Evolutionary conservation across 23 tunicate genomes (phyloP), one percentile per base, ranked within the genome.

Genomic region (Ascidia mentula): DNA sequence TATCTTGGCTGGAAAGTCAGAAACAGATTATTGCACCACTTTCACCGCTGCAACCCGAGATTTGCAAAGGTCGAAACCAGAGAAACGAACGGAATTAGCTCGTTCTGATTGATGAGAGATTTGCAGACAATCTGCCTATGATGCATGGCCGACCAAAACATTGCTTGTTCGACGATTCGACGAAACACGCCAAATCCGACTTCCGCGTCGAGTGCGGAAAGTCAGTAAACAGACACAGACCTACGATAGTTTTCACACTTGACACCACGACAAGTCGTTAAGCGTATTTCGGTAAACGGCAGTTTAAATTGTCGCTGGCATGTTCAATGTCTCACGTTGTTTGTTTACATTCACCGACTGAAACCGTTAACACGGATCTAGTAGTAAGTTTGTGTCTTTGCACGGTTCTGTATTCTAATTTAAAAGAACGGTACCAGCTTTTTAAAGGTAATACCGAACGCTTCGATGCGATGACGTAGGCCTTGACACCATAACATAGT

Each of bases 21-120:
- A 53, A 53, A 53, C 65, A 53, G 65, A 53, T 53, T 53, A 53
- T 53, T 53, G 65, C 24, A 28, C 65, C 65, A 53, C 65, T 53
- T 53, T 53, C 65, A 9, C 65, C 65, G 65, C 24, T 53, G 65
- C 65, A 53, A 53, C 65, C 65, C 24, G 65, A 53, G 65, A 6
- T 20, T 53, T 53, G 22, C 65, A 28, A 53, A 28, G 65, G 28
- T 26, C 7, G 24, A 53, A 53, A 28, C 65, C n/a, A n/a, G n/a
- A n/a, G n/a, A n/a, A n/a, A n/a, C n/a, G n/a, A 53, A 28, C 65
- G 65, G 65, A 53, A 20, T 53, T 53, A 53, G 65, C 65, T 53
- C 13, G 13, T 28, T 26, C 2, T 53, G 65, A 53, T 53, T 53
- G 65, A 53, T 53, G 65, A 53, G 65, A 28, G 65, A 53, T 53